phyloP scores from a whole-genome alignment of 2,888 invertebrate genomes.

The Amphipyra tragopoginis region DNA sequence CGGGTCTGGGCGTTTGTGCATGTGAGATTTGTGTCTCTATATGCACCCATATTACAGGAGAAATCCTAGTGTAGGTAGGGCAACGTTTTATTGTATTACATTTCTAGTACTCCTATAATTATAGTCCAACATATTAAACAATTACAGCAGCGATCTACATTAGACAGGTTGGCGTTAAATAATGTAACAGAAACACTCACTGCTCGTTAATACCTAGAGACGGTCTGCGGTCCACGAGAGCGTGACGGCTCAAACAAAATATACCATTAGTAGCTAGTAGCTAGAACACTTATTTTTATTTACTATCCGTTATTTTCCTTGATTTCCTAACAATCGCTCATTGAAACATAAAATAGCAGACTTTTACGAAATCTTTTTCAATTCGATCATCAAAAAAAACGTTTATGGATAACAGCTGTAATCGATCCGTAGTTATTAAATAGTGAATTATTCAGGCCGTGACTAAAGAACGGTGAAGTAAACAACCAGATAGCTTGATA shows the following conservation, averaged over 20 bases:
- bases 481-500: too few relatives aligned
- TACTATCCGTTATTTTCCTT: conserved; percentile 57
- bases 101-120: too few relatives aligned
- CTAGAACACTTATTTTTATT: conserved; percentile 63
- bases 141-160: conserved; percentile 48
- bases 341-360: conserved; percentile 40
- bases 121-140: conserved; percentile 19
- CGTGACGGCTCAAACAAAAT: conserved; percentile 75
- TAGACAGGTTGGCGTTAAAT: conserved; percentile 71
- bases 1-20: too few relatives aligned
- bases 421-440: conserved; percentile 59
- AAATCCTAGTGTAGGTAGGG: too few relatives aligned
- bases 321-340: conserved; percentile 37
- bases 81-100: too few relatives aligned
- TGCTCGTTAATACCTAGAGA: conserved; percentile 69
- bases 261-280: conserved; percentile 70
- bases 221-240: conserved; percentile 77
- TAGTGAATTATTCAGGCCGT: conserved; percentile 61
- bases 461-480: conserved; percentile 57
- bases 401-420: conserved; percentile 53
- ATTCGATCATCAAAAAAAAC: conserved; percentile 23
- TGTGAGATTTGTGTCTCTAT: too few relatives aligned
- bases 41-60: too few relatives aligned
- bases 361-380: conserved; percentile 26
- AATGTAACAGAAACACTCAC: conserved; percentile 79